Evolutionary conservation across 2,888 invertebrate genomes (phyloP), one percentile per base, ranked within the genome.

Genomic region (Lasioglossum lativentre): DNA sequence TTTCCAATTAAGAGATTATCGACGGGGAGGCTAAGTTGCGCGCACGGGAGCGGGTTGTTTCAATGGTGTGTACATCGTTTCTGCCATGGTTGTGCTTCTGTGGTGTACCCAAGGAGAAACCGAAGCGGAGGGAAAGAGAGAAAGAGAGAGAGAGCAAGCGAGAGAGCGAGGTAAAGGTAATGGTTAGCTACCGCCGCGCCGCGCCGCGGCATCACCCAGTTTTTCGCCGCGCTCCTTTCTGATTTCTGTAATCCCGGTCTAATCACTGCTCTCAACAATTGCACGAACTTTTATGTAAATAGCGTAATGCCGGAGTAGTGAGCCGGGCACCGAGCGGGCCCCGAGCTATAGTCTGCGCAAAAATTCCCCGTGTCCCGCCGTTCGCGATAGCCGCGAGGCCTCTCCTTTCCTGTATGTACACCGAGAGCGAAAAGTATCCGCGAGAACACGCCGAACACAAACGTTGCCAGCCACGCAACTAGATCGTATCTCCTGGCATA

Each of bases 211-310:
- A 80, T 81, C 78, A 38, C 85, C 75, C 63, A 77, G 68, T 79
- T 80, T 83, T 78, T 86, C 83, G 71, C 73, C 66, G 30, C 66
- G 30, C 85, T 72, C 63, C 45, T 80, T 79, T 80, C 86, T 88
- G 83, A 90, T 90, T 90, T 86, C 87, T 85, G 90, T 90, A 89
- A 89, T 88, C 87, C 76, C 75, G 70, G 82, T n/a, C 80, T 90
- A 88, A 90, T 89, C 84, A 86, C 80, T 78, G 83, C 73, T 85
- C 81, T 72, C 84, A 82, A 88, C 88, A 85, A 87, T 88, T 86
- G 90, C 87, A 73, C 78, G 45, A 80, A 90, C 86, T 90, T 90
- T 85, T 88, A 85, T 86, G 85, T 90, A 85, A 85, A 86, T 79
- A 85, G 63, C 81, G 76, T 85, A 86, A 86, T 85, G 47, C 38